Evolutionary conservation across 2,888 invertebrate genomes (phyloP).

Genomic region (Hemithea aestivaria): DNA sequence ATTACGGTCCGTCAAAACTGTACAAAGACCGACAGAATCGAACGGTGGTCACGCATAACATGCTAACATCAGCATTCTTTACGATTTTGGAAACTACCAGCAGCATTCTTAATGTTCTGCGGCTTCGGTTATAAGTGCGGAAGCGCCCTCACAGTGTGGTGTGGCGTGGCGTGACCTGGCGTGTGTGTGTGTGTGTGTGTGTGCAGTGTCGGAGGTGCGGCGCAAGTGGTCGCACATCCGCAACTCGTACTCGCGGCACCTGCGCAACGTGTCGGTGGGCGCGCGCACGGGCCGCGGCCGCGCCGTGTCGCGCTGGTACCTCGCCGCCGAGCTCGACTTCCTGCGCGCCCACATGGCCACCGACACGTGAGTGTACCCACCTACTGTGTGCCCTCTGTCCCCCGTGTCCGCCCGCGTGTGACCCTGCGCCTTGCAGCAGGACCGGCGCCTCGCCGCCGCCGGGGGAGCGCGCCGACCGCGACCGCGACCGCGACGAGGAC

Average conservation of each 20-base stretch:
- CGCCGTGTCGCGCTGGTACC: constrained; percentile 66
- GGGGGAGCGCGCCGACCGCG: constrained; percentile 37
- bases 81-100: no score
- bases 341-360: constrained; percentile 72
- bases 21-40: no score
- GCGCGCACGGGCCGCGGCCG: constrained; percentile 68
- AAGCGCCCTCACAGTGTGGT: no score
- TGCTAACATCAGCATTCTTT: no score
- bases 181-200: no score
- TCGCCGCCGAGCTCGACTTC: constrained; percentile 69
- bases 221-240: constrained; percentile 74
- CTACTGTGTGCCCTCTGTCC: no score
- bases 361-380: constrained; percentile 51
- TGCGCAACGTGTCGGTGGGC: constrained; percentile 70
- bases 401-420: constrained; percentile 14
- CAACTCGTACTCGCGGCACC: constrained; percentile 72
- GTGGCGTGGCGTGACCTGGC: no score
- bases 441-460: constrained; percentile 24
- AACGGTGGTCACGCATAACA: no score
- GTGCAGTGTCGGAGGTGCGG: constrained; percentile 63
- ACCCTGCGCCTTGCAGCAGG: constrained; percentile 36
- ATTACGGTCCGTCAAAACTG: no score
- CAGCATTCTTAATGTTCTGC: no score
- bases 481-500: constrained; percentile 54
- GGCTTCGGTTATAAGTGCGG: no score